Evolutionary conservation across 2,797 vertebrate genomes (phyloP), one percentile per base, ranked within the genome.

Genomic region (Mus caroli): DNA sequence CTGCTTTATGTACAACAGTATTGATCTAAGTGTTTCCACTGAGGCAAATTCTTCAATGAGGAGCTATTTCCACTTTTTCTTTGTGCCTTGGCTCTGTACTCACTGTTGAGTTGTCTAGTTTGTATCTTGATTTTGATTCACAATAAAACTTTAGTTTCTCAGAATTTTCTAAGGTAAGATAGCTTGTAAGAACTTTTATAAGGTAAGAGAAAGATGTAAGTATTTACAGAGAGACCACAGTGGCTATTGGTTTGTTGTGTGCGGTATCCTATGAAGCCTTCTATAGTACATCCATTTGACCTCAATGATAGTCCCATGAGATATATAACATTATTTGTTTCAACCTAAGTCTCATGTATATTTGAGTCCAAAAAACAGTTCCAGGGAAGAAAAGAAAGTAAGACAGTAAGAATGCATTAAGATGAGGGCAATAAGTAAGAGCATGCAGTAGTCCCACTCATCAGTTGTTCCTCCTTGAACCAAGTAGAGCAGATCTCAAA

Each of bases 71-170:
- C 62, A 1, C 1, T 24, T 31, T 90, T 26, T 7, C n/a, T 82
- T 82, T 82, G 82, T 31, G 22, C 43, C 56, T 88, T 83, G 37
- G 24, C 78, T 71, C 3, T 17, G 0, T 20, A 71, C 28, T 87
- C 20, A 31, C 37, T 64, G 9, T 54, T 37, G 13, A 90, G 6
- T 50, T 62, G 20, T 62, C 40, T 46, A 11, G 8, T 8, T 64
- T 3, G 11, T n/a, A 77, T 83, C 40, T 69, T 91, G 22, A 64
- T 87, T 28, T 64, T 19, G 0, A 79, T 86, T 9, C 20, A 91
- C 62, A 88, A 71, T 92, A 92, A 87, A 84, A 58, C 8, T 71
- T 85, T 15, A 88, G 76, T 69, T 69, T 69, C 34, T 69, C n/a
- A n/a, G 34, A 9, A 19, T 69, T 69, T 69, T 69, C 34, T 69